phyloP scores from a whole-genome alignment of 1,140 invertebrate genomes.

The Trigoniulus corallinus region DNA sequence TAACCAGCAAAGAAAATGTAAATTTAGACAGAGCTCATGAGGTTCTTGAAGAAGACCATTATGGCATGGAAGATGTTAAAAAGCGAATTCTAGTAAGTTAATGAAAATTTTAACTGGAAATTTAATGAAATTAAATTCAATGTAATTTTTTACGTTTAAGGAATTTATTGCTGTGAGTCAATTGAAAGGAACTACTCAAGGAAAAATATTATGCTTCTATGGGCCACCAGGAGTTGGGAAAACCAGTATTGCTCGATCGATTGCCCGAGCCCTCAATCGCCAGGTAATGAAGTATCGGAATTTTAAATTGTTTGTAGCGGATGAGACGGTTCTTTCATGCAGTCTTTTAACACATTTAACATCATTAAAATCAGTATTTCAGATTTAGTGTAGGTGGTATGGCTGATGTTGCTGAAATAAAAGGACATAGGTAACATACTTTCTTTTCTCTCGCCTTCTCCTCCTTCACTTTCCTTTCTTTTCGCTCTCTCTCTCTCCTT shows the following conservation, averaged over 20 bases:
- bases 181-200: conserved; percentile 85
- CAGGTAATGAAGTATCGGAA: conserved; percentile 17
- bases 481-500: too few species aligned
- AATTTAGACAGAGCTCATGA: conserved; percentile 66
- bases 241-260: conserved; percentile 90
- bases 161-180: conserved; percentile 98
- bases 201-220: conserved; percentile 97
- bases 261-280: conserved; percentile 85
- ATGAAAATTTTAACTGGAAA: conserved; percentile 4
- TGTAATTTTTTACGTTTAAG: conserved; percentile 27
- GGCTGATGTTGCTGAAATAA: conserved; percentile 99
- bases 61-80: conserved; percentile 99
- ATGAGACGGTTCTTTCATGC: conserved; percentile 7
- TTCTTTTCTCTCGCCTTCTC: too few species aligned
- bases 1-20: conserved; percentile 78
- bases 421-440: conserved; percentile 71
- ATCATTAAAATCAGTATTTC: conserved; percentile 70
- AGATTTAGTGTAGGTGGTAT: conserved; percentile 98
- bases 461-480: too few species aligned
- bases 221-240: conserved; percentile 98
- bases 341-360: too few species aligned
- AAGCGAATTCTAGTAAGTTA: too few species aligned
- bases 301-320: conserved; percentile 1
- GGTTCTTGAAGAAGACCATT: conserved; percentile 94
- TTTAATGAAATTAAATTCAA: conserved; percentile 30